Conservation (phyloP, 2,113 vertebrate species). For the Clarias macrocephalus region DNA sequence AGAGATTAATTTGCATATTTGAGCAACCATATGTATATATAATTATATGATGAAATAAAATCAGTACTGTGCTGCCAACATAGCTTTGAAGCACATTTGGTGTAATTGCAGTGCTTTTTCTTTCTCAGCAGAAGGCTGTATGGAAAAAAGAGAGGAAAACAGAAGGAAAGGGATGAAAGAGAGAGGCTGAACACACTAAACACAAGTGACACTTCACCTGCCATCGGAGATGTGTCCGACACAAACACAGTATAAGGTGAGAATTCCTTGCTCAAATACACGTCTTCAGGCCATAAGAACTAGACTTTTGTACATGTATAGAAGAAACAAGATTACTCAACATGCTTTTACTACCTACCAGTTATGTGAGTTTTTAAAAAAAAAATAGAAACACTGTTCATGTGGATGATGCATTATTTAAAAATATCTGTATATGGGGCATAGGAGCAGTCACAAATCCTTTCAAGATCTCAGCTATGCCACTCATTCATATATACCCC, state of each 20-base stretch:
- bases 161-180: slow-evolving; percentile 31
- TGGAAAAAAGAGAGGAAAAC: slow-evolving; percentile 44
- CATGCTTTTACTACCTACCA: not conserved
- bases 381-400: too few relatives aligned
- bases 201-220: slow-evolving; percentile 10
- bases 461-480: not conserved
- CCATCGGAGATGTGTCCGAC: slow-evolving; percentile 22
- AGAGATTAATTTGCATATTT: not conserved
- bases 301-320: not conserved
- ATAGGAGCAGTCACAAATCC: not conserved
- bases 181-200: slow-evolving; percentile 46
- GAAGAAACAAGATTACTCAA: not conserved
- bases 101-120: not conserved
- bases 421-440: not conserved
- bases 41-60: not conserved
- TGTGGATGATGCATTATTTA: not conserved
- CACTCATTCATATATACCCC: not conserved
- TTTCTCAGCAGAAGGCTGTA: slow-evolving; percentile 46
- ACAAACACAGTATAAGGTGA: slow-evolving; percentile 51
- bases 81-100: not conserved
- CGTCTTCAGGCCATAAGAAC: not conserved
- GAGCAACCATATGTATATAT: not conserved
- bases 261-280: not conserved
- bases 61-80: not conserved
- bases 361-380: not conserved